Evolutionary conservation across 1,140 invertebrate species (phyloP).

Genomic region (Bombyx mandarina): DNA sequence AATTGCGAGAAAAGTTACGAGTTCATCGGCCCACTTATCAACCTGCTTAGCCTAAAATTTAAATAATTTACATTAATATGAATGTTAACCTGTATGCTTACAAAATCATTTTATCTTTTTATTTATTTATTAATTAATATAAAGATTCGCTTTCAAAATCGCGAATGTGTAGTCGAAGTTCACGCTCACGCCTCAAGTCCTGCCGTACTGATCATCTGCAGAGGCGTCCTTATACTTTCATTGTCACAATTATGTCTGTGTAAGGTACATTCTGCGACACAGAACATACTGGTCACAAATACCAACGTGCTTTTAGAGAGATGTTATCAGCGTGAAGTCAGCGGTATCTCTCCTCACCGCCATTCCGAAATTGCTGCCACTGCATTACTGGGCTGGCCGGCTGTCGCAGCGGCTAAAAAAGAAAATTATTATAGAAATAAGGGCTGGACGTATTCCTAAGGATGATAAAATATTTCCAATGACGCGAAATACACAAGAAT

Average conservation of each 20-base stretch:
- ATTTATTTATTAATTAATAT: too few relatives aligned
- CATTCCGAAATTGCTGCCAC: conserved; percentile 52
- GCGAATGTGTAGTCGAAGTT: too few relatives aligned
- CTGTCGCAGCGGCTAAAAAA: conserved; percentile 25
- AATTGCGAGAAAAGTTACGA: conserved; percentile 9
- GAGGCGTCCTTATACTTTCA: too few relatives aligned
- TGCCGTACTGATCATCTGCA: too few relatives aligned
- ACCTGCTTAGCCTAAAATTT: conserved; percentile 33
- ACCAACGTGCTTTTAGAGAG: conserved; percentile 9
- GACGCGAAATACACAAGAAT: too few relatives aligned
- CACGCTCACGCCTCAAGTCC: too few relatives aligned
- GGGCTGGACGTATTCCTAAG: too few relatives aligned
- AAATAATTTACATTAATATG: conserved; percentile 57
- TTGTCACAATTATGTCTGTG: too few relatives aligned
- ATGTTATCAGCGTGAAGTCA: conserved; percentile 11
- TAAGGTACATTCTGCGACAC: background rate
- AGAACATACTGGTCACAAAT: conserved; percentile 10
- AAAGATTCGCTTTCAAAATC: too few relatives aligned
- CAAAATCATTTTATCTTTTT: conserved; percentile 20
- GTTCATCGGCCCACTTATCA: conserved; percentile 27
- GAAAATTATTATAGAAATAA: background rate
- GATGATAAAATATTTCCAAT: too few relatives aligned
- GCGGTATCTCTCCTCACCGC: conserved; percentile 38
- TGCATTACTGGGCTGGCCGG: conserved; percentile 42
- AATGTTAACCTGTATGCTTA: conserved; percentile 50